Conservation (phyloP, 2,888 invertebrate genomes). For the Harmothoe impar region DNA sequence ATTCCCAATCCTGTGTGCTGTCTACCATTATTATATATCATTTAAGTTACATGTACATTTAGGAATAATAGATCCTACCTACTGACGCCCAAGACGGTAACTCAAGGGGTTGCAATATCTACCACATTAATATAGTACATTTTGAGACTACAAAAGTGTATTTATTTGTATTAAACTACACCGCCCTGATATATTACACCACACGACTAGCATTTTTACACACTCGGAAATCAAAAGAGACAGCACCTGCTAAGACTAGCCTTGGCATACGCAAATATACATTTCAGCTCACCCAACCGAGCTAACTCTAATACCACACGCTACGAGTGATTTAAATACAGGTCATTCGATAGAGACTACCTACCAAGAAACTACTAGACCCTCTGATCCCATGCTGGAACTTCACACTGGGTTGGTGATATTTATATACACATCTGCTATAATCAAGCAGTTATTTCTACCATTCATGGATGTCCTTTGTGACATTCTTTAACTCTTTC, state of each 20-base stretch:
- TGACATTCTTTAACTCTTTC: no score
- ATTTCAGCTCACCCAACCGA: background rate
- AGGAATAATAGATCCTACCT: background rate
- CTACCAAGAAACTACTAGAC: no score
- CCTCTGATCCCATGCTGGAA: no score
- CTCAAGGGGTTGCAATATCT: background rate
- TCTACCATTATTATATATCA: no score
- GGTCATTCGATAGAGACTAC: no score
- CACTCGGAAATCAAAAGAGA: background rate
- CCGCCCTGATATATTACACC: background rate
- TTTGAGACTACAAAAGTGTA: background rate
- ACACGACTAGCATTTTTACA: conserved; percentile 2
- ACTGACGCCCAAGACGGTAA: background rate
- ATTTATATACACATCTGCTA: no score
- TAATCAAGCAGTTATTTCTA: no score
- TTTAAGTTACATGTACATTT: background rate
- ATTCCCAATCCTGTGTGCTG: no score
- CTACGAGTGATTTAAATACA: background rate
- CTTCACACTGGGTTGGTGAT: no score
- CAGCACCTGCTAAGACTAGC: conserved; percentile 23
- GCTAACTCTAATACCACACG: background rate
- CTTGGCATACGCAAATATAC: conserved; percentile 22
- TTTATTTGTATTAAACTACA: background rate
- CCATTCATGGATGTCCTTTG: no score
- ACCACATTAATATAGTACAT: background rate